Percentiles rank a stretch among this genome's conserved stretches.
These are phyloP conservation scores for Adelphocoris suturalis DNA, from an alignment of 2,888 invertebrate species.

Conservation along the genomic window DNA sequence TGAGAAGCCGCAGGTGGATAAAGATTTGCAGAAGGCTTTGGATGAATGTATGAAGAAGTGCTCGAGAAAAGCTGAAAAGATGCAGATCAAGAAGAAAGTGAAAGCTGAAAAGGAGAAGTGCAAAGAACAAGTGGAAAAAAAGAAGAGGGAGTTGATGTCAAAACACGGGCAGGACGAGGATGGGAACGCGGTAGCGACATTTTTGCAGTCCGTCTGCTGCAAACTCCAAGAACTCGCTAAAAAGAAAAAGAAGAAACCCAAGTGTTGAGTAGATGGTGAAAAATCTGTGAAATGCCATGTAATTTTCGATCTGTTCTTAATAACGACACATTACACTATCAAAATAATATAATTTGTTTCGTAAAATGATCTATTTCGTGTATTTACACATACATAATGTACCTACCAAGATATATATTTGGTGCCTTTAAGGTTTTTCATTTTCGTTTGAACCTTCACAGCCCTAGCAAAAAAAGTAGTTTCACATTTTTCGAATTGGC, in stretches of 20 bases:
- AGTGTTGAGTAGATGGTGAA: constrained; percentile 21
- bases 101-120: constrained; percentile 41
- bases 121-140: constrained; percentile 34
- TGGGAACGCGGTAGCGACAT: constrained; percentile 1
- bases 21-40: constrained; percentile 33
- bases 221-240: constrained; percentile 49
- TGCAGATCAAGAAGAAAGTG: constrained; percentile 34
- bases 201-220: constrained; percentile 39
- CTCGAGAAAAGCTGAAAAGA: constrained; percentile 24
- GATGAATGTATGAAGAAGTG: constrained; percentile 48
- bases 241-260: constrained; percentile 54
- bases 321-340: too few relatives aligned
- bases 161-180: neutral
- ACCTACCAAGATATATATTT: too few relatives aligned
- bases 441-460: too few relatives aligned
- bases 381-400: too few relatives aligned
- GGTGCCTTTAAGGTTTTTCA: too few relatives aligned
- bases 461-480: too few relatives aligned
- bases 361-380: too few relatives aligned
- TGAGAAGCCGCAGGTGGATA: neutral
- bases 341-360: too few relatives aligned
- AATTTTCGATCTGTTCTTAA: too few relatives aligned
- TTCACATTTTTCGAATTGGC: too few relatives aligned
- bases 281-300: neutral
- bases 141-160: constrained; percentile 17